Evolutionary conservation across 2,888 invertebrate genomes (phyloP).

Genomic region (Margaritifera margaritifera): DNA sequence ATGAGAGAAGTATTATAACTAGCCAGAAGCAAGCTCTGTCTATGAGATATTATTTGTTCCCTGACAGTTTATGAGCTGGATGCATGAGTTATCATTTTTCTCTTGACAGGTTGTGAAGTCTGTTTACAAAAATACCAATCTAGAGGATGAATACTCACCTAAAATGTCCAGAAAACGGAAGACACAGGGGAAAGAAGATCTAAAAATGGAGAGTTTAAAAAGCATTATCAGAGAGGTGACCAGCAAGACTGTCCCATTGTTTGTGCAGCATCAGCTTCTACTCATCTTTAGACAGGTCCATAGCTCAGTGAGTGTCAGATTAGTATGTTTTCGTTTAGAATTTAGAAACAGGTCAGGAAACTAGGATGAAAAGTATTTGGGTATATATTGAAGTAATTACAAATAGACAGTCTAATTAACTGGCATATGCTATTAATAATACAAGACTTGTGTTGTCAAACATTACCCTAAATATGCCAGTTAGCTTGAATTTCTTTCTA

Average conservation of each 20-base stretch:
- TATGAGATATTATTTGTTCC: too few species aligned
- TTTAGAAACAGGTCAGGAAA: neutral
- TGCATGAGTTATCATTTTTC: neutral
- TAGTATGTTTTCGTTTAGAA: neutral
- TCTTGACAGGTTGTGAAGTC: conserved; percentile 20
- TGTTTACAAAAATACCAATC: conserved; percentile 16
- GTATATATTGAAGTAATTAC: neutral
- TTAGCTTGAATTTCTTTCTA: too few species aligned
- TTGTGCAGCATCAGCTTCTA: conserved; percentile 34
- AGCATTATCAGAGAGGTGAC: conserved; percentile 23
- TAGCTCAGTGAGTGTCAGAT: conserved; percentile 30
- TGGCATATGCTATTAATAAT: too few species aligned
- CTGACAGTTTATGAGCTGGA: too few species aligned
- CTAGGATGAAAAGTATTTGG: neutral
- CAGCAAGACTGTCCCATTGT: conserved; percentile 37
- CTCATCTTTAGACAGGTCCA: conserved; percentile 28
- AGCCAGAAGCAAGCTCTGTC: too few species aligned
- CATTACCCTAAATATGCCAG: too few species aligned
- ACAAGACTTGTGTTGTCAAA: too few species aligned
- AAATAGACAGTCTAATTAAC: too few species aligned
- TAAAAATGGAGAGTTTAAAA: conserved; percentile 19
- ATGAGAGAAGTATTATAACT: too few species aligned
- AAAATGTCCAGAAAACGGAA: conserved; percentile 12
- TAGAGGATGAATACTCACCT: neutral
- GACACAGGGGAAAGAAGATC: conserved; percentile 2